Conservation (phyloP, 1,140 invertebrate genomes). For the Aradophagus sp. region DNA sequence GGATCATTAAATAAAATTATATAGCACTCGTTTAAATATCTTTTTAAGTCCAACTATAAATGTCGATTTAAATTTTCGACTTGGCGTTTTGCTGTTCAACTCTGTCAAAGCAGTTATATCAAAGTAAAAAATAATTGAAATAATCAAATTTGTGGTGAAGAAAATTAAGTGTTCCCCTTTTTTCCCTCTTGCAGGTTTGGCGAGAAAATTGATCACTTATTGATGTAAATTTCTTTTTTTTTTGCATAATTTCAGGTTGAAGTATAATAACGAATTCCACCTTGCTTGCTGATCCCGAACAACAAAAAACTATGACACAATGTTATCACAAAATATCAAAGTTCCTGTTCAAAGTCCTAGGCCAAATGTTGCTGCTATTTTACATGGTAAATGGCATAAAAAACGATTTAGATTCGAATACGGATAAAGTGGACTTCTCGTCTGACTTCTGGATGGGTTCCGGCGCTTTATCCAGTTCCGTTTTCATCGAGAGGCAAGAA, state of each 20-base stretch:
- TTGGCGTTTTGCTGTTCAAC: no score
- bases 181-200: no score
- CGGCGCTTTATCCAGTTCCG: slow-evolving; percentile 68
- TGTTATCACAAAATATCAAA: slow-evolving; percentile 33
- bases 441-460: slow-evolving; percentile 64
- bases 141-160: no score
- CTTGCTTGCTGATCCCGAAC: slow-evolving; percentile 14
- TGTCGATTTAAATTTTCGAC: no score
- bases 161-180: no score
- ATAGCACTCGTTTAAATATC: no score
- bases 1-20: no score
- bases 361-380: slow-evolving; percentile 32
- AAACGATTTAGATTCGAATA: slow-evolving; percentile 40
- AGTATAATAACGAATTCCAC: slow-evolving; percentile 13
- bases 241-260: slow-evolving; percentile 24
- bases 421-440: slow-evolving; percentile 22
- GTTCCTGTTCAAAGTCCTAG: slow-evolving; percentile 39
- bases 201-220: no score
- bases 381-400: slow-evolving; percentile 20
- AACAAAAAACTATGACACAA: slow-evolving; percentile 46
- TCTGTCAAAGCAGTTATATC: no score
- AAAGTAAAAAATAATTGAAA: no score
- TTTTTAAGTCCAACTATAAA: no score
- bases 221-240: no score
- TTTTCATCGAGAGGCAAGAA: slow-evolving; percentile 78